Base-by-base conservation (phyloP, 2,113 vertebrate species). In the Dicaeum eximium region DNA sequence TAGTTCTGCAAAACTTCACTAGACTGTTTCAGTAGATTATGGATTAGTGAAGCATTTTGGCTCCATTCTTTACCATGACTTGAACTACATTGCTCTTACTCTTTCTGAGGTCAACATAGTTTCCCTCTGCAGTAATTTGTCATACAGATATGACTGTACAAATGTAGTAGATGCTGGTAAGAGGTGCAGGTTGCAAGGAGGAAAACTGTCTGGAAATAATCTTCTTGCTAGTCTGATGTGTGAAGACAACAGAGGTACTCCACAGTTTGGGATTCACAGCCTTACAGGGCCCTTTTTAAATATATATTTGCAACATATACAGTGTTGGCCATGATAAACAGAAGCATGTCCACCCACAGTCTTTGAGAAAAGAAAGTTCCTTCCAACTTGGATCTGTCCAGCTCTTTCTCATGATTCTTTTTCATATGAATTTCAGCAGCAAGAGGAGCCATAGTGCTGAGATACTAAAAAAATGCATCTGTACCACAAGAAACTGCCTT, bases 401-500 rank as follows among this genome's bases (percentile, higher is more conserved):
- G 15, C 35, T 69, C 19, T 71, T 89, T 79, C 45, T 88, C 12
- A 8, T 65, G 18, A 0, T 9, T 79, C 58, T 74, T 85, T 75
- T 69, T 10, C 2, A 3, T 28, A 17, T 3, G 1, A 73, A 45
- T 79, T 82, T 79, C 61, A 85, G 9, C 27, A 86, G 42, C 23
- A 81, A 79, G 40, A 81, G 14, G 19, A 69, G 14, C 56, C 20
- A 6, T 11, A 53, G 37, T 20, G 17, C 51, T 92, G 51, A 84
- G 61, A 69, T 95, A 48, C n/a, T 65, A 5, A 70, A 88, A 75
- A 95, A 82, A 82, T 61, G 50, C n/a, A 80, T 92, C 45, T 53
- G 8, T 20, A 72, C 79, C 62, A 35, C 62, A 86, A 94, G 66
- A 90, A 88, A 82, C 50, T 85, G 47, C 48, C 51, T 91, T 81